A percentile compares a stretch with the other conserved stretches of the same genome.
These are phyloP conservation scores for Leptarthrus brevirostris DNA, from an alignment of 2,888 invertebrate species.

Conservation along the genomic window DNA sequence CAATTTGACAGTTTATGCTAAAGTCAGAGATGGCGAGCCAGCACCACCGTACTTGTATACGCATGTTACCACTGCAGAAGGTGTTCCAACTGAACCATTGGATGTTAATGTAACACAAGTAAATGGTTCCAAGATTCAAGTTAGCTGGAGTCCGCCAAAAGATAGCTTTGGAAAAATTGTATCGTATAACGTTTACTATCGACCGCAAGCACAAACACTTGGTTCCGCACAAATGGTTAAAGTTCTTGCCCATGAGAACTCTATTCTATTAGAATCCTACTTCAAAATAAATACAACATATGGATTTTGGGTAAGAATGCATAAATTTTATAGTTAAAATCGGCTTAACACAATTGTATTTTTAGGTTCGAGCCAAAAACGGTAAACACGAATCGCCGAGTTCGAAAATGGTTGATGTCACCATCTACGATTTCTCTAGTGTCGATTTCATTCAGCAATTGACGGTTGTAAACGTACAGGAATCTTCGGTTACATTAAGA, in stretches of 20 bases:
- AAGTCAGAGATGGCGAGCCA: slow-evolving; percentile 68
- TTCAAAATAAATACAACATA: slow-evolving; percentile 57
- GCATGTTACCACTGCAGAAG: slow-evolving; percentile 75
- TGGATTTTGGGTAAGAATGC: slow-evolving; percentile 58
- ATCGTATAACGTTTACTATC: slow-evolving; percentile 74
- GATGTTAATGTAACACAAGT: slow-evolving; percentile 74
- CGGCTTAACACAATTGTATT: slow-evolving; percentile 28
- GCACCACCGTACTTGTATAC: slow-evolving; percentile 75
- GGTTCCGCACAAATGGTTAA: slow-evolving; percentile 57
- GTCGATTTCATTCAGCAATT: slow-evolving; percentile 73
- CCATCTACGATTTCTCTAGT: slow-evolving; percentile 75
- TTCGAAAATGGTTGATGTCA: slow-evolving; percentile 71
- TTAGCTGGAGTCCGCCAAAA: slow-evolving; percentile 77
- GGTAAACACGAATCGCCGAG: slow-evolving; percentile 71
- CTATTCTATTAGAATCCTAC: slow-evolving; percentile 55
- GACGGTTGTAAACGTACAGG: slow-evolving; percentile 67
- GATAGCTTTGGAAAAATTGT: slow-evolving; percentile 73
- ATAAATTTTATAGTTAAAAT: too few relatives aligned
- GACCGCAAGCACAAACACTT: slow-evolving; percentile 74
- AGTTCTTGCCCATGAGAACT: slow-evolving; percentile 53
- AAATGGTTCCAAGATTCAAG: slow-evolving; percentile 73
- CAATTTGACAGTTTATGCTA: slow-evolving; percentile 82
- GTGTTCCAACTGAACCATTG: slow-evolving; percentile 77
- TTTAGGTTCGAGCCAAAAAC: slow-evolving; percentile 76
- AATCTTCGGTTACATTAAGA: slow-evolving; percentile 69